Evolutionary conservation across 2,113 vertebrate species (phyloP).

Genomic region (Gulo gulo): DNA sequence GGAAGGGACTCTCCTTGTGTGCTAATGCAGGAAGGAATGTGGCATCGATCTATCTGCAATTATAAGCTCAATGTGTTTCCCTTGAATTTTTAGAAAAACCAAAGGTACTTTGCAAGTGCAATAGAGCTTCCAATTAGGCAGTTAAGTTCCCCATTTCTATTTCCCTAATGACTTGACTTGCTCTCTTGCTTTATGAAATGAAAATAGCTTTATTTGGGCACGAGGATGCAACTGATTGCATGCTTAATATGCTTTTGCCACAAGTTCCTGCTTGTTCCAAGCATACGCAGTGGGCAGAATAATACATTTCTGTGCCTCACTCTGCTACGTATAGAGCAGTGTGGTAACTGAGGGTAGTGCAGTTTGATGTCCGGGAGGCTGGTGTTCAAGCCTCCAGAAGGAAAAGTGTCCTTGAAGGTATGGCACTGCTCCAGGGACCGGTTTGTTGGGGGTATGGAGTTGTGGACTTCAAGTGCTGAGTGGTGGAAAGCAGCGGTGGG

Average conservation of each 20-base stretch:
- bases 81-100: slow-evolving; percentile 76
- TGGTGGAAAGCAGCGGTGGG: not conserved
- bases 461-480: not conserved
- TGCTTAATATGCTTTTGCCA: slow-evolving; percentile 60
- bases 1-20: slow-evolving; percentile 49
- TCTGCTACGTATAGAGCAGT: not conserved
- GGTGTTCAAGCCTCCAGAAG: not conserved
- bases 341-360: not conserved
- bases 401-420: not conserved
- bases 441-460: not conserved
- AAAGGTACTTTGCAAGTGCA: slow-evolving; percentile 71
- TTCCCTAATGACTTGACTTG: slow-evolving; percentile 74
- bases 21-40: slow-evolving; percentile 61
- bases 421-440: not conserved
- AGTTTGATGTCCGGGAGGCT: not conserved
- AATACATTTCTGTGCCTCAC: not conserved
- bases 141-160: slow-evolving; percentile 74
- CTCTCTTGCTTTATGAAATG: slow-evolving; percentile 75
- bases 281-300: not conserved
- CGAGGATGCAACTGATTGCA: slow-evolving; percentile 54
- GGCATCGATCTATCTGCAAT: slow-evolving; percentile 66
- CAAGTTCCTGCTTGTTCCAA: slow-evolving; percentile 14
- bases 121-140: slow-evolving; percentile 77
- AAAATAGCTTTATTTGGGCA: slow-evolving; percentile 76
- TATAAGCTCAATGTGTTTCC: slow-evolving; percentile 71